phyloP scores from a whole-genome alignment of 2,888 invertebrate species.

The Torymus tubicola region DNA sequence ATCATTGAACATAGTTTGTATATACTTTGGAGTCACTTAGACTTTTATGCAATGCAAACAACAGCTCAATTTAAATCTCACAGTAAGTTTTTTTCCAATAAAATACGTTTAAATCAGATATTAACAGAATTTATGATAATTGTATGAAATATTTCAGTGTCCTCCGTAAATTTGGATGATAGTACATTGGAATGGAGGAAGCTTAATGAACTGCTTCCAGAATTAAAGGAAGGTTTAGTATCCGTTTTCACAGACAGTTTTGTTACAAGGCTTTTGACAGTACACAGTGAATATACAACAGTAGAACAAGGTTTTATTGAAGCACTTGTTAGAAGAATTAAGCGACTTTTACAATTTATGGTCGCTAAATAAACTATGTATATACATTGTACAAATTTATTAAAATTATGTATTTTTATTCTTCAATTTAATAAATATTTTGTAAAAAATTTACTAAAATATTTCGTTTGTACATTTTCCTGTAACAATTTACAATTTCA shows the following conservation, averaged over 20 bases:
- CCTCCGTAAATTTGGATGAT: conserved; percentile 67
- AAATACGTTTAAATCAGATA: not conserved
- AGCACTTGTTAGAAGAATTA: conserved; percentile 86
- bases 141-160: conserved; percentile 58
- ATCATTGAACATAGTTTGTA: conserved; percentile 86
- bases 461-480: not conserved
- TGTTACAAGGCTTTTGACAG: conserved; percentile 84
- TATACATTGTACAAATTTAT: conserved; percentile 52
- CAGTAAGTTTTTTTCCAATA: conserved; percentile 61
- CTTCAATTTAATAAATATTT: conserved; percentile 47
- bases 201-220: conserved; percentile 81
- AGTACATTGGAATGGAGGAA: conserved; percentile 77
- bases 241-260: conserved; percentile 88
- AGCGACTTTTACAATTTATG: conserved; percentile 88
- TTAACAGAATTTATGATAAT: not conserved
- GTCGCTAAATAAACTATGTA: conserved; percentile 77
- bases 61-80: conserved; percentile 75
- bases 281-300: conserved; percentile 82
- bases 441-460: conserved; percentile 39
- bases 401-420: conserved; percentile 41
- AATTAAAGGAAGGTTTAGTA: conserved; percentile 84
- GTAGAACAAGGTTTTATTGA: conserved; percentile 85
- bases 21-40: conserved; percentile 87
- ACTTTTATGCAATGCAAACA: conserved; percentile 83
- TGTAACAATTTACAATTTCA: conserved; percentile 11